phyloP scores from a whole-genome alignment of 1,140 invertebrate species.

The Hypsibius dujardini region DNA sequence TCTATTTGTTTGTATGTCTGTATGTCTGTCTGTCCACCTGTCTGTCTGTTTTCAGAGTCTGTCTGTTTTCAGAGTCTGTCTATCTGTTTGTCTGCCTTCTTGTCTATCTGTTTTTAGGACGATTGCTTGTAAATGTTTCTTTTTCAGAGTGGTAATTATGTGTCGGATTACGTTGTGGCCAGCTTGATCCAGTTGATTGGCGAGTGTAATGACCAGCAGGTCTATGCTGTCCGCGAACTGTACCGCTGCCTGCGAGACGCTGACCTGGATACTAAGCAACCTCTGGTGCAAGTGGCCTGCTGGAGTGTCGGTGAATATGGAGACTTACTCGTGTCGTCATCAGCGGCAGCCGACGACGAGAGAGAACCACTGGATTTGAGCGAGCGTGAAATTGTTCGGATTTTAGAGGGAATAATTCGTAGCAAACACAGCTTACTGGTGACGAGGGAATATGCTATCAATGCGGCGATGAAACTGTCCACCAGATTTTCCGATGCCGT shows the following conservation, averaged over 20 bases:
- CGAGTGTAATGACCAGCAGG: constrained; percentile 57
- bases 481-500: constrained; percentile 44
- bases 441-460: constrained; percentile 86
- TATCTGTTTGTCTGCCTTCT: too few species aligned
- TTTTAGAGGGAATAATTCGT: constrained; percentile 75
- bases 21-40: too few species aligned
- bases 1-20: too few species aligned
- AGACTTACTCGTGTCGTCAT: constrained; percentile 52
- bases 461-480: constrained; percentile 84
- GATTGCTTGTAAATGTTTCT: too few species aligned
- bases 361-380: constrained; percentile 32
- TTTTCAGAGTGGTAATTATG: constrained; percentile 78
- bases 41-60: too few species aligned
- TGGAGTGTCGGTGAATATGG: constrained; percentile 98
- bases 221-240: constrained; percentile 67
- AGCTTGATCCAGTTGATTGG: constrained; percentile 86
- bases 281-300: constrained; percentile 58
- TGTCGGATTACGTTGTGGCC: constrained; percentile 88
- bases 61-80: too few species aligned
- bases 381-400: constrained; percentile 69
- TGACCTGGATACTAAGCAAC: constrained; percentile 51
- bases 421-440: constrained; percentile 68
- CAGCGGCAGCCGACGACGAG: constrained; percentile 22
- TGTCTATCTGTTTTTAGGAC: too few species aligned
- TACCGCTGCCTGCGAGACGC: constrained; percentile 56